A percentile compares a stretch with the other conserved stretches of the same genome.
Conservation (phyloP, 2,888 invertebrate species). For the Xiphydria camelus region DNA sequence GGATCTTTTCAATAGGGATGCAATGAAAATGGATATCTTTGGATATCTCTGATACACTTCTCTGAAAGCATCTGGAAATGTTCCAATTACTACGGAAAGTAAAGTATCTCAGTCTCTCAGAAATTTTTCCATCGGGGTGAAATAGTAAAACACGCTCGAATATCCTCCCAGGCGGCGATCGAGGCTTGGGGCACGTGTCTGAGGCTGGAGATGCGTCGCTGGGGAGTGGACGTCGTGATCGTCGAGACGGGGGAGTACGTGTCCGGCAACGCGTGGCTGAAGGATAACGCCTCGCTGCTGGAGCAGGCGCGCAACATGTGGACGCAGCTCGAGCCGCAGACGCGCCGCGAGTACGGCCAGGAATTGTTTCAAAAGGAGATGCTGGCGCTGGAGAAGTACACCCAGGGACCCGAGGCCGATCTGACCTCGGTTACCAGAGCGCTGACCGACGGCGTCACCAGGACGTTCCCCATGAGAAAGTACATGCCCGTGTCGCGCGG, state of each 20-base stretch:
- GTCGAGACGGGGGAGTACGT: conserved; percentile 86
- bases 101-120: too few species aligned
- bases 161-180: conserved; percentile 77
- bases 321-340: conserved; percentile 76
- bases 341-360: conserved; percentile 76
- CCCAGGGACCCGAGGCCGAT: conserved; percentile 74
- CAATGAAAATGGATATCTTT: too few species aligned
- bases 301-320: conserved; percentile 83
- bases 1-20: too few species aligned
- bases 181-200: conserved; percentile 81
- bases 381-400: conserved; percentile 77
- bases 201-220: conserved; percentile 76
- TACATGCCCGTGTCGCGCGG: conserved; percentile 81
- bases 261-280: conserved; percentile 78
- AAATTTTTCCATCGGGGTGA: too few species aligned
- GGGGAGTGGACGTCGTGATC: conserved; percentile 81
- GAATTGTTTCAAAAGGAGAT: conserved; percentile 82
- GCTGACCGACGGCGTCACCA: conserved; percentile 75
- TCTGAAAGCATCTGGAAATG: too few species aligned
- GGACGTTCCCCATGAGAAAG: conserved; percentile 81
- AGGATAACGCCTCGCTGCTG: conserved; percentile 66
- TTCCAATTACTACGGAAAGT: too few species aligned
- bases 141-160: too few species aligned
- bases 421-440: conserved; percentile 76
- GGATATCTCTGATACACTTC: too few species aligned